Conservation (phyloP, 2,113 vertebrate genomes). For the Melanerpes aurifrons region DNA sequence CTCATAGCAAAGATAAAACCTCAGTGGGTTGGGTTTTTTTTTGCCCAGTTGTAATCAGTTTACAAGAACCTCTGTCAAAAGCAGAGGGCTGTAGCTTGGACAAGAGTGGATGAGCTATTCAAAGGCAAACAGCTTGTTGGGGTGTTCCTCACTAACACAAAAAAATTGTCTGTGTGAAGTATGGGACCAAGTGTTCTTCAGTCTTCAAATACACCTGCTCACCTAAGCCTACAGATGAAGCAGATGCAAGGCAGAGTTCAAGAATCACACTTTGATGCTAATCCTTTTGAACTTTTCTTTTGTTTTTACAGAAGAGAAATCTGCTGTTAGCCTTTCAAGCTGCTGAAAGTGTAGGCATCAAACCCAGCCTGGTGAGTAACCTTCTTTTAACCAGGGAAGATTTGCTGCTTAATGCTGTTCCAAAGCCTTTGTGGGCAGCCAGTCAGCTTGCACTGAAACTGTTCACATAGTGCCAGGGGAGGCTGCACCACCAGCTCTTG, state of each 20-base stretch:
- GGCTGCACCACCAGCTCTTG: not conserved
- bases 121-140: not conserved
- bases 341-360: conserved; percentile 95
- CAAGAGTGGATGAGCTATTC: not conserved
- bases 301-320: conserved; percentile 87
- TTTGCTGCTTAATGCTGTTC: not conserved
- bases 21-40: not conserved
- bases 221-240: not conserved
- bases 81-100: not conserved
- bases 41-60: not conserved
- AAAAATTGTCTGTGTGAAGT: not conserved
- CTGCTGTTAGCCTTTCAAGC: conserved; percentile 95
- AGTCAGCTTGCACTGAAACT: not conserved
- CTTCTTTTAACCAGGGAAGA: not conserved
- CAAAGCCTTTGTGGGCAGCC: not conserved
- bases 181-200: not conserved
- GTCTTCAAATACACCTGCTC: not conserved
- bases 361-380: conserved; percentile 91
- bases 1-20: not conserved
- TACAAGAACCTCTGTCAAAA: not conserved
- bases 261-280: not conserved
- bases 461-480: not conserved
- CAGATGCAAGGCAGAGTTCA: not conserved
- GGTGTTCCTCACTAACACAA: not conserved
- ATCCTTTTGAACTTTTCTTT: conserved; percentile 47